Evolutionary conservation across 1,140 invertebrate genomes (phyloP).

Genomic region (Aphelenchoides avenae): DNA sequence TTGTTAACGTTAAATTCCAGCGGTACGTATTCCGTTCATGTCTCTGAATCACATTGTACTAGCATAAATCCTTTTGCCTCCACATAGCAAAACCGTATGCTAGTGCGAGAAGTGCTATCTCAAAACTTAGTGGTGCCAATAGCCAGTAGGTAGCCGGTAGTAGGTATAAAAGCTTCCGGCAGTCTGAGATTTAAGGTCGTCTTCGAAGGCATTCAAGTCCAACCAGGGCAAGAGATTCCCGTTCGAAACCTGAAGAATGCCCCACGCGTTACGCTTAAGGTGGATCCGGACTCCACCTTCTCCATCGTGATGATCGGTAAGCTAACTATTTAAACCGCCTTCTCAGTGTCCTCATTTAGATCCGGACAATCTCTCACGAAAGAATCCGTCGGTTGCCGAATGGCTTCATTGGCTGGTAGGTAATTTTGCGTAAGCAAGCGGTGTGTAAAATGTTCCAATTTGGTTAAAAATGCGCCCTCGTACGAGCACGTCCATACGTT

Average conservation of each 20-base stretch:
- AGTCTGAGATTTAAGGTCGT: slow-evolving; percentile 38
- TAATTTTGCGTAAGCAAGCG: too few species aligned
- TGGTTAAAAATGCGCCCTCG: background rate
- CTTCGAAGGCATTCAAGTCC: slow-evolving; percentile 56
- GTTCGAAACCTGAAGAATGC: slow-evolving; percentile 56
- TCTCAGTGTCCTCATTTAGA: slow-evolving; percentile 33
- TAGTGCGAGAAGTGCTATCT: slow-evolving; percentile 6
- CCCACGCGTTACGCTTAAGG: slow-evolving; percentile 54
- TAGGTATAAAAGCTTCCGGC: background rate
- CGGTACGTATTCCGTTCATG: background rate
- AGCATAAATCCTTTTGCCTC: background rate
- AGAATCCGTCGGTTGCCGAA: slow-evolving; percentile 58
- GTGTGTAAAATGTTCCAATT: background rate
- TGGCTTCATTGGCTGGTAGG: slow-evolving; percentile 58
- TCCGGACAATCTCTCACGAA: slow-evolving; percentile 56
- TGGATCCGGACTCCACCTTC: slow-evolving; percentile 55
- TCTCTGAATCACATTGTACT: slow-evolving; percentile 1
- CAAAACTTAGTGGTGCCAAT: slow-evolving; percentile 6
- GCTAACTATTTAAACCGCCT: slow-evolving; percentile 16
- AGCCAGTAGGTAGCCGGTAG: slow-evolving; percentile 1
- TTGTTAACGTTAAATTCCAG: slow-evolving; percentile 12
- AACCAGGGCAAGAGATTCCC: slow-evolving; percentile 51
- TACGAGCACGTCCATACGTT: background rate
- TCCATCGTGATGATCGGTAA: slow-evolving; percentile 58
- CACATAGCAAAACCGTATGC: background rate